Base-by-base conservation (phyloP, 2,113 vertebrate species). In the Pollachius pollachius region DNA sequence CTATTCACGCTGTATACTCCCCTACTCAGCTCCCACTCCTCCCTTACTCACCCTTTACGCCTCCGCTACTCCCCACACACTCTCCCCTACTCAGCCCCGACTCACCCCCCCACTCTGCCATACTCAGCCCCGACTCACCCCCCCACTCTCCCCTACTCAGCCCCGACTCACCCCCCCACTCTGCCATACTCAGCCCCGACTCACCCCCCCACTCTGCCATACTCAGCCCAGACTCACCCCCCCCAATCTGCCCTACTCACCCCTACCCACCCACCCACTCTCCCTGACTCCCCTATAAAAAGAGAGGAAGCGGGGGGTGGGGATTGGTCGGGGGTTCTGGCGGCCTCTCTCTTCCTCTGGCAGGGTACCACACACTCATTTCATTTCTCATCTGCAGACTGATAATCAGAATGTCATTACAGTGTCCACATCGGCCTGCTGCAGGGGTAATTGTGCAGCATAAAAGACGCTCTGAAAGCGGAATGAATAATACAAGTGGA, bases 361-460 rank as follows among this genome's bases (percentile, higher is more conserved):
- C 85, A 85, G 65, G 16, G 88, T 92, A 94, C 90, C 81, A 92
- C 92, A 92, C 93, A 94, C 93, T 94, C 93, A 91, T 96, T 97
- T 95, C 94, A 97, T 96, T 97, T 94, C 96, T 97, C 96, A 97
- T 95, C 97, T 97, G 94, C 95, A 93, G 93, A 95, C 93, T 95
- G 95, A 97, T 97, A 96, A 98, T 97, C 95, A 97, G 94, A 96
- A 96, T 94, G 96, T 95, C 95, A 97, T 97, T 97, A 97, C 93
- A 91, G 89, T 82, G 93, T 94, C 95, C 93, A 94, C 92, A 94
- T 92, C 85, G 88, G 93, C 93, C 90, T 68, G 92, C 93, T 93
- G 92, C 93, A 94, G 83, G 85, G 90, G 92, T 97, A 97, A 97
- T 96, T 97, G 95, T 96, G 95, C 91, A 93, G 89, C 87, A 88